Evolutionary conservation across 2,888 invertebrate species (phyloP).

Genomic region (Spisula subtruncata): DNA sequence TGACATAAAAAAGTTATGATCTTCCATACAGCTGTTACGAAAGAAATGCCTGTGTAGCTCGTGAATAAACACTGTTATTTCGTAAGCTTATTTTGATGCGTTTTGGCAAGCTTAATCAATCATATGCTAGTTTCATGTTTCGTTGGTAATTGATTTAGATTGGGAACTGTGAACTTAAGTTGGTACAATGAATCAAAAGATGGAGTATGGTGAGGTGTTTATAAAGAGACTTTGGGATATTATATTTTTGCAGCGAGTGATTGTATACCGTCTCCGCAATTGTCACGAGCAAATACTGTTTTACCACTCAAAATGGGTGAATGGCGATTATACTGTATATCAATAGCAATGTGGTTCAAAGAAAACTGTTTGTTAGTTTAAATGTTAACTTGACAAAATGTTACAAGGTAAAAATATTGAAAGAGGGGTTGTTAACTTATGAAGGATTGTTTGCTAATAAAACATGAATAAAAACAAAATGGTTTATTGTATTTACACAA

Average conservation of each 20-base stretch:
- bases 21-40: no score
- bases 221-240: background rate
- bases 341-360: background rate
- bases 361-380: background rate
- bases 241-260: background rate
- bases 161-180: background rate
- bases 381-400: background rate
- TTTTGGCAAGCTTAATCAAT: background rate
- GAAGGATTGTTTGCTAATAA: background rate
- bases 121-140: background rate
- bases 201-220: background rate
- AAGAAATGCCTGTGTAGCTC: no score
- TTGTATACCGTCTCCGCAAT: background rate
- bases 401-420: background rate
- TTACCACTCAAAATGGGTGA: no score
- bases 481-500: no score
- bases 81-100: no score
- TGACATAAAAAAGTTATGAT: no score
- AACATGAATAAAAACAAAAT: background rate
- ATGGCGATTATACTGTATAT: background rate
- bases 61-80: no score
- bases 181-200: background rate
- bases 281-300: no score
- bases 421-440: background rate
- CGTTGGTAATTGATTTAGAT: no score